These are phyloP conservation scores for Phymastichus coffea DNA, from an alignment of 1,140 invertebrate genomes.

Conservation along the genomic window DNA sequence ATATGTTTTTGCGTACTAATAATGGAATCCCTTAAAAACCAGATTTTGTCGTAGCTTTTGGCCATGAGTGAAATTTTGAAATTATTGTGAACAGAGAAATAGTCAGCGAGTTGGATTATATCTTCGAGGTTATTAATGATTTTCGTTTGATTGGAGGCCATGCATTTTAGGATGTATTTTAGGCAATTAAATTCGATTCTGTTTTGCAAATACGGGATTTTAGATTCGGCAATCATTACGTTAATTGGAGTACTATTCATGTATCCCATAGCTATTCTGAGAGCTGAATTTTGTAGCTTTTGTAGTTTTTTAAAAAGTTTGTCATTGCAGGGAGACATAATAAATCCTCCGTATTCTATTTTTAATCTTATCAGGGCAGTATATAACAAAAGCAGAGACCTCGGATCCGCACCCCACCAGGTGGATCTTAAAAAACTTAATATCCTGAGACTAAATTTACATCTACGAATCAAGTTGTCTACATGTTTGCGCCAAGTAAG, in stretches of 20 bases:
- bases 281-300: conserved; percentile 2
- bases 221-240: conserved; percentile 23
- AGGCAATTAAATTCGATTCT: not conserved
- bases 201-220: not conserved
- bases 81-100: not conserved
- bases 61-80: too few species aligned
- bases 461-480: not conserved
- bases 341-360: conserved; percentile 10
- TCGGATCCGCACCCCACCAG: conserved; percentile 19
- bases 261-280: conserved; percentile 17
- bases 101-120: not conserved
- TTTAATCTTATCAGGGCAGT: conserved; percentile 1
- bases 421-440: conserved; percentile 12
- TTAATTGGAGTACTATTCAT: conserved; percentile 17
- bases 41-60: not conserved
- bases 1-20: not conserved
- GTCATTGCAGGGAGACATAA: not conserved
- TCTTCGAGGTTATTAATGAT: not conserved
- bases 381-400: too few species aligned
- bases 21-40: not conserved
- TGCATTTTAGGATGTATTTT: not conserved
- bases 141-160: not conserved
- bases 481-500: conserved; percentile 8
- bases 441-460: not conserved
- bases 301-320: conserved; percentile 17